Percentiles rank a stretch among this genome's conserved stretches.
These are phyloP conservation scores for Melipona bicolor DNA, from an alignment of 2,888 invertebrate genomes.

Conservation along the genomic window DNA sequence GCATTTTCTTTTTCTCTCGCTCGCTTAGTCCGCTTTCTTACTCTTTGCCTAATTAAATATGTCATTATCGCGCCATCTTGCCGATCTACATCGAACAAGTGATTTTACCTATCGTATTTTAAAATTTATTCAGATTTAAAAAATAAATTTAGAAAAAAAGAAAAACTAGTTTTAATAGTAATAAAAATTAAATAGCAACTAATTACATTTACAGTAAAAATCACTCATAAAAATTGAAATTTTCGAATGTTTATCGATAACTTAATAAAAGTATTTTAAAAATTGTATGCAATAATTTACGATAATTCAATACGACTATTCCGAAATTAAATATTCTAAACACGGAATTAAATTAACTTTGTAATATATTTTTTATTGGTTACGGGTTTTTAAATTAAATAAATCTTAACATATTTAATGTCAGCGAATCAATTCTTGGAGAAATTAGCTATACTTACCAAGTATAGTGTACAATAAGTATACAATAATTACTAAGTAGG, in stretches of 20 bases:
- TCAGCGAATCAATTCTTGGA: not conserved
- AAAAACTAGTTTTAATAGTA: not conserved
- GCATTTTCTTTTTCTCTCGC: constrained; percentile 36
- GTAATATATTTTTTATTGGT: not conserved
- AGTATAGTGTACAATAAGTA: too few species aligned
- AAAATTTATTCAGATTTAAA: not conserved
- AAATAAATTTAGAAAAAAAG: not conserved
- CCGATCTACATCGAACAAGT: constrained; percentile 9
- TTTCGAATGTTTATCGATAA: not conserved
- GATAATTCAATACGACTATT: not conserved
- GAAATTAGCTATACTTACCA: too few species aligned
- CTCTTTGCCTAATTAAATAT: constrained; percentile 49
- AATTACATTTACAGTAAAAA: not conserved
- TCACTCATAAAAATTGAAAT: not conserved
- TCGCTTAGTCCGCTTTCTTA: constrained; percentile 30
- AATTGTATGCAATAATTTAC: not conserved
- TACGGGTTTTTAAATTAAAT: not conserved
- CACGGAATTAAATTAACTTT: not conserved
- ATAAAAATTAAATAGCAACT: not conserved
- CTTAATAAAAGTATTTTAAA: not conserved
- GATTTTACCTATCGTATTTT: not conserved
- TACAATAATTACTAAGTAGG: not conserved
- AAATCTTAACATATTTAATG: not conserved
- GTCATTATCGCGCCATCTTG: constrained; percentile 44
- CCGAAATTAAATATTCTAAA: not conserved